Evolutionary conservation across 2,888 invertebrate genomes (phyloP), one percentile per base, ranked within the genome.

Genomic region (Adineta ricciae): DNA sequence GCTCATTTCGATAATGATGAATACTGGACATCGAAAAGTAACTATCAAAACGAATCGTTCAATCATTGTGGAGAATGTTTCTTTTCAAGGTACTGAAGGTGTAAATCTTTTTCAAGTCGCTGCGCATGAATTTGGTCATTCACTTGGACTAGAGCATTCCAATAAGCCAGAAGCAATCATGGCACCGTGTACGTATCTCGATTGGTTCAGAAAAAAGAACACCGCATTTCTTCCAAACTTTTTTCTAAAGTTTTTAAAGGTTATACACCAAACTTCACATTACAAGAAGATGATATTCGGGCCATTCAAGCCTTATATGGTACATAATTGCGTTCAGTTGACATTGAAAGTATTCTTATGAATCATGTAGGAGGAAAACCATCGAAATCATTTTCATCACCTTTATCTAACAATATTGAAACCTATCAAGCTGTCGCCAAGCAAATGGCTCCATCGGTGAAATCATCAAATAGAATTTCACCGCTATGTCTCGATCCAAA

Each of bases 121-220:
- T 21, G 89, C 90, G 49, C 90, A 90, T 85, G 90, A 90, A 87
- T 88, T 90, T 83, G 90, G 90, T 14, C 90, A 90, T 86, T 89
- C 90, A 38, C 87, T 90, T 9, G 90, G 90, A 0, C 87, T 90
- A 32, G 89, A 89, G n/a, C 90, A 90, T 87, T 90, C 90, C 24
- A 87, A 87, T 16, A 87, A 88, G 1, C 87, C 86, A 7, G 87
- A 87, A 1, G 89, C 90, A 8, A 87, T 90, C 27, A 90, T 90
- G 90, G 89, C 89, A 0, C 90, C 90, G 0, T 89, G 88, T 87
- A 41, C 11, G 78, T 78, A 32, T 88, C n/a, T 56, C 11, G n/a
- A 27, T n/a, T 56, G 27, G n/a, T 56, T 27, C 2, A 2, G 21
- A 52, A 52, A 1, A 52, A 21, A 52, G 24, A 21, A 3, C 21